Evolutionary conservation across 2,113 vertebrate species (phyloP), one percentile per base, ranked within the genome.

Genomic region (Eublepharis macularius): DNA sequence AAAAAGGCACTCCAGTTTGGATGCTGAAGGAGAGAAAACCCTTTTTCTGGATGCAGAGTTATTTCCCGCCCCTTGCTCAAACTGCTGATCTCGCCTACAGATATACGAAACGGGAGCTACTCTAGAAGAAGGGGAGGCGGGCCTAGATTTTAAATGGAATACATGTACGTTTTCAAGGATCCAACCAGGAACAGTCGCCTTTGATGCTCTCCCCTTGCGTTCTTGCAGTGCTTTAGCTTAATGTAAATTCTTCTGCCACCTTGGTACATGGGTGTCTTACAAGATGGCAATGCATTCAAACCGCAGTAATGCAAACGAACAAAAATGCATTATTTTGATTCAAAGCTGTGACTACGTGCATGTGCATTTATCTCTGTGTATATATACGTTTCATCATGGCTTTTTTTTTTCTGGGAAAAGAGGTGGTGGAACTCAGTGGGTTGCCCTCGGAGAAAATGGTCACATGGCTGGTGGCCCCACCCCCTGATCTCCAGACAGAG

Each of bases 281-380:
- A 81, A 54, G 83, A 75, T 0, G n/a, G 36, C 7, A 49, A 0
- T 47, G 1, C 3, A n/a, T 6, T 57, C 77, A 6, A 6, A 4
- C 41, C 54, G 19, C 2, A 21, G 19, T 57, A 57, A 57, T 6
- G 49, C 11, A 13, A 51, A 24, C 54, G 24, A 57, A 57, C 54
- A 57, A 57, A 6, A 34, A 73, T 9, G 24, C 14, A 0, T 81
- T 76, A 88, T 88, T 92, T 86, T 92, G 89, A 86, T 92, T 26
- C 66, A 86, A 81, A 87, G 84, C 76, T 78, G 19, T 32, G 5
- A 41, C 39, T 75, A 3, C n/a, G 4, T 75, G 29, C 6, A 3
- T 1, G 49, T 4, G 8, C 14, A 45, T 41, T 6, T 32, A 43
- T 2, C 12, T 49, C 29, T n/a, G 29, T 75, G 16, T 75, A 29